Conservation (phyloP, 2,888 invertebrate genomes). For the Clusia tigrina region DNA sequence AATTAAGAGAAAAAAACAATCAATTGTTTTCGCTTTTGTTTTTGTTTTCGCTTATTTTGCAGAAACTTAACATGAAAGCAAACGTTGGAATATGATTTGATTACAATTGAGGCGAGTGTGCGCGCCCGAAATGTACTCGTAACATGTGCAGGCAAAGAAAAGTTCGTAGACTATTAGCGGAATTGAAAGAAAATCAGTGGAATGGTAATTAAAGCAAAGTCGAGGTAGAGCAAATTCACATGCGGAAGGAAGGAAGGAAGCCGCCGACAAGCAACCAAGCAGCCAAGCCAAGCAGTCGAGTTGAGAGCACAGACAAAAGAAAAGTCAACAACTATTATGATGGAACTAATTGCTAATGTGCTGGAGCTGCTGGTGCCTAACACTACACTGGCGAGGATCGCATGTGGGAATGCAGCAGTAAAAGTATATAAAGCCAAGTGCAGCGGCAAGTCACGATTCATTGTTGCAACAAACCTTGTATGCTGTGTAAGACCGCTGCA, state of each 20-base stretch:
- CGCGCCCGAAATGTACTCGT: no score
- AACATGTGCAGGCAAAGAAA: no score
- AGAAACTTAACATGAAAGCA: no score
- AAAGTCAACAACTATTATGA: conserved; percentile 13
- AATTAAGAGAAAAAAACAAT: no score
- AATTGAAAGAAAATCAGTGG: neutral
- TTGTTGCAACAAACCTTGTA: conserved; percentile 29
- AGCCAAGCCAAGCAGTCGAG: neutral
- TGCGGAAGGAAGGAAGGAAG: conserved; percentile 21
- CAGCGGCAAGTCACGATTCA: conserved; percentile 20
- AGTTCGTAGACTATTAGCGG: neutral
- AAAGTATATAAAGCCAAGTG: conserved; percentile 30
- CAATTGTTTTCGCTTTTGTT: no score
- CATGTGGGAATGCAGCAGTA: conserved; percentile 10
- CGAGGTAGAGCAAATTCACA: neutral
- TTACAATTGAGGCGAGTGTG: no score
- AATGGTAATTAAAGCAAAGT: conserved; percentile 4
- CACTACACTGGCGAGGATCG: neutral
- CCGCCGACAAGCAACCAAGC: neutral
- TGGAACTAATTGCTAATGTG: conserved; percentile 30
- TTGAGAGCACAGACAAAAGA: no score
- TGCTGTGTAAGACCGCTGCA: no score
- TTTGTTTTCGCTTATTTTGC: no score
- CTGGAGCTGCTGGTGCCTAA: neutral
- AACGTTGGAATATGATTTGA: no score